phyloP scores from a whole-genome alignment of 1,140 invertebrate species.

The Fopius arisanus region DNA sequence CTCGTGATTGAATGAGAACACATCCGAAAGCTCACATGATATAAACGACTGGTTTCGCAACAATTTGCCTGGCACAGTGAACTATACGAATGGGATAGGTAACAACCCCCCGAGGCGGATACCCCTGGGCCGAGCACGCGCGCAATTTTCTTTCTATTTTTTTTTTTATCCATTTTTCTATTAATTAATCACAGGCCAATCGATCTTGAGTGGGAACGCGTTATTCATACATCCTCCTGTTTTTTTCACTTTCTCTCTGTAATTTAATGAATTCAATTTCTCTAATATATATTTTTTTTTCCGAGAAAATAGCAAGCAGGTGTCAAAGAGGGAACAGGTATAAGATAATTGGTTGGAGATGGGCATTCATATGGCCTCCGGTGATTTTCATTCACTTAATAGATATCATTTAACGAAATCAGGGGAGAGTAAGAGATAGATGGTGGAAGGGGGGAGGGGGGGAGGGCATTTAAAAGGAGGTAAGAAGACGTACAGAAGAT shows the following conservation, averaged over 20 bases:
- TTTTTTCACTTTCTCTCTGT: background rate
- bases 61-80: conserved; percentile 1
- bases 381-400: conserved; percentile 13
- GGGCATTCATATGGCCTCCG: background rate
- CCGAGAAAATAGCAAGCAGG: background rate
- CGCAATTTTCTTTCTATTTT: background rate
- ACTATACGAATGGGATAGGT: background rate
- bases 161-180: background rate
- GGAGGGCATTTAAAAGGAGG: background rate
- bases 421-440: background rate
- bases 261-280: background rate
- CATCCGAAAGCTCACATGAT: background rate
- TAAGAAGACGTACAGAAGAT: conserved; percentile 4
- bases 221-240: background rate
- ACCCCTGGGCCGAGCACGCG: background rate
- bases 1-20: conserved; percentile 1
- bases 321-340: background rate
- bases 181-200: background rate
- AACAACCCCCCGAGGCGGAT: background rate
- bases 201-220: background rate
- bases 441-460: background rate
- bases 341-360: background rate
- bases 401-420: conserved; percentile 9
- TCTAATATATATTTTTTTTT: too few relatives aligned
- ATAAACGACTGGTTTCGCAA: background rate